Evolutionary conservation across 1,140 invertebrate species (phyloP), one percentile per base, ranked within the genome.

Genomic region (Drosophila varians): DNA sequence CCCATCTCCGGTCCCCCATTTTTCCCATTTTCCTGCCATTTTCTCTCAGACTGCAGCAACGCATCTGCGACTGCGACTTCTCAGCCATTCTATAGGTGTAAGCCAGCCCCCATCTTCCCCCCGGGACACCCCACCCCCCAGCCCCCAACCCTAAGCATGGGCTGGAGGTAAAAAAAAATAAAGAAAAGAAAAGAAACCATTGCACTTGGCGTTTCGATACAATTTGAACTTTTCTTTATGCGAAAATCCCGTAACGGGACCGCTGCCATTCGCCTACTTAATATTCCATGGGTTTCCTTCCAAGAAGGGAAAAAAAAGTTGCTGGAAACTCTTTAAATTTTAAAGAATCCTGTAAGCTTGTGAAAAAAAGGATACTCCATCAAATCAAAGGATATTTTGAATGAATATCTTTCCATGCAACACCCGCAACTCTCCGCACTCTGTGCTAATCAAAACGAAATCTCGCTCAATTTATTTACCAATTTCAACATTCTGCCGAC

Each of bases 181-280:
- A 12, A 16, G 21, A 34, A 9, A 4, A 28, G 9, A 42, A n/a
- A 14, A n/a, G 19, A 45, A 38, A 9, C 25, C 70, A 54, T 60
- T 77, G 74, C 74, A 77, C 51, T 69, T 71, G 74, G 71, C 42
- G 60, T 58, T 84, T 84, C 79, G 79, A 84, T 84, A 84, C 79
- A 84, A 84, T 84, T 84, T 84, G 71, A 84, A 84, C 71, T 84
- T 74, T 83, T 84, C 79, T 84, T 84, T 84, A 74, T 78, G 79
- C 68, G 43, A 54, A 65, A 74, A 53, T 66, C 52, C 42, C 65
- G 25, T 21, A 26, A 26, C 40, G 46, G 16, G 38, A 11, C 9
- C 12, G 9, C 34, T 36, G 34, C 34, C 16, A 18, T 8, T 40
- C 12, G 38, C 16, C 16, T 2, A 18, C 18, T 40, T 40, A 16